These are phyloP conservation scores for Polypedilum vanderplanki DNA, from an alignment of 1,140 invertebrate genomes.

Conservation along the genomic window DNA sequence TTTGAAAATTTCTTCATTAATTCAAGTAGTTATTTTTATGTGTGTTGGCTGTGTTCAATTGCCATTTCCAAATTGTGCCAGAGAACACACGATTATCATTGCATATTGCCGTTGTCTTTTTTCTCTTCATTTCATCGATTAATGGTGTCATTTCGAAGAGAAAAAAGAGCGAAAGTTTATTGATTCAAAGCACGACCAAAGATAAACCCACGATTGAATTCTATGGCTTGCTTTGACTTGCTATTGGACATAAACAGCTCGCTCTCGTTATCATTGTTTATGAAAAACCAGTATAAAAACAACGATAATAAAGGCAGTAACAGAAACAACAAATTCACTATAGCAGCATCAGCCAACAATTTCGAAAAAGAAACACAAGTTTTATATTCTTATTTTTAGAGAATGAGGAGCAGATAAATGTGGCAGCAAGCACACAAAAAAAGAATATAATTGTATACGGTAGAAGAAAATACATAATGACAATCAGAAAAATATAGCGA, in stretches of 20 bases:
- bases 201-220: conserved; percentile 29
- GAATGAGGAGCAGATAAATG: too few relatives aligned
- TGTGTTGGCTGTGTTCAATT: background rate
- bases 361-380: background rate
- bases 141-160: conserved; percentile 19
- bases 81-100: background rate
- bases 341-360: background rate
- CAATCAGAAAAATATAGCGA: too few relatives aligned
- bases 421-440: background rate
- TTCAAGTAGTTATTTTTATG: background rate
- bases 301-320: background rate
- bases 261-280: background rate
- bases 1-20: conserved; percentile 21
- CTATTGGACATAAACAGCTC: conserved; percentile 1
- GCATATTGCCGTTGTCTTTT: background rate
- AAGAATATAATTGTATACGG: background rate
- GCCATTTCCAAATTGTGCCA: background rate
- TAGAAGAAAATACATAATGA: background rate
- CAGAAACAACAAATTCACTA: background rate
- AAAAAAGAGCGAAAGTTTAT: conserved; percentile 1
- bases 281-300: background rate
- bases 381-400: too few relatives aligned
- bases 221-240: background rate
- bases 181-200: conserved; percentile 13
- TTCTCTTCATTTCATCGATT: conserved; percentile 2